Percentiles rank a stretch among this genome's conserved stretches.
Conservation (phyloP, 2,113 vertebrate species). For the Lethenteron reissneri region DNA sequence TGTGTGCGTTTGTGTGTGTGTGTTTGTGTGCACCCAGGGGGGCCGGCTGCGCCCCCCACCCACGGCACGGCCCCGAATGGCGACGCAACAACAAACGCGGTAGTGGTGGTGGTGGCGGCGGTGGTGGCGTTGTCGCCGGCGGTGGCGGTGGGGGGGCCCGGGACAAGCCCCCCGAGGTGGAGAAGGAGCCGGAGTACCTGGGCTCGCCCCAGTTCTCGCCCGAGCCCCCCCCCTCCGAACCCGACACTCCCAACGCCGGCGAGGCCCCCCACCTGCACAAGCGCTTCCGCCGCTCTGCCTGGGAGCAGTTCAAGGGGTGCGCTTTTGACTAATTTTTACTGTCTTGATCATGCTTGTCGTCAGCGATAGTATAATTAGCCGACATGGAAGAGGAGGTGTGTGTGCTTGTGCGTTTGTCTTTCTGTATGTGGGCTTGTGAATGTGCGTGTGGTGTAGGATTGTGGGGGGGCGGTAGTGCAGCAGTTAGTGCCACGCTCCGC, state of each 20-base stretch:
- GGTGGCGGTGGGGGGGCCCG: neutral
- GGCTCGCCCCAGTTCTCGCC: slow-evolving; percentile 2
- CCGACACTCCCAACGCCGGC: neutral
- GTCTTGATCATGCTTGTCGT: too few species aligned
- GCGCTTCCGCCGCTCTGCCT: slow-evolving; percentile 5
- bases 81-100: too few species aligned
- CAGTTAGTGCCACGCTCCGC: too few species aligned
- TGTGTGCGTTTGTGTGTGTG: neutral
- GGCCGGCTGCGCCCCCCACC: too few species aligned
- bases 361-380: too few species aligned
- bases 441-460: neutral
- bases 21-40: neutral
- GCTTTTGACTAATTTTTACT: neutral
- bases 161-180: neutral
- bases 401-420: neutral
- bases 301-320: slow-evolving; percentile 3
- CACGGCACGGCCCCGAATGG: too few species aligned
- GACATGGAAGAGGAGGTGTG: neutral
- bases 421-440: neutral
- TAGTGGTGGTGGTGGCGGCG: too few species aligned
- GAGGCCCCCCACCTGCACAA: neutral
- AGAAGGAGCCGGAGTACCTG: neutral
- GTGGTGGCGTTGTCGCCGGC: neutral
- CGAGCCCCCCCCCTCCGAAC: neutral
- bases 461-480: too few species aligned